A percentile compares a stretch with the other conserved stretches of the same genome.
Conservation (phyloP, 2,888 invertebrate species). For the Eumerus sabulonum region DNA sequence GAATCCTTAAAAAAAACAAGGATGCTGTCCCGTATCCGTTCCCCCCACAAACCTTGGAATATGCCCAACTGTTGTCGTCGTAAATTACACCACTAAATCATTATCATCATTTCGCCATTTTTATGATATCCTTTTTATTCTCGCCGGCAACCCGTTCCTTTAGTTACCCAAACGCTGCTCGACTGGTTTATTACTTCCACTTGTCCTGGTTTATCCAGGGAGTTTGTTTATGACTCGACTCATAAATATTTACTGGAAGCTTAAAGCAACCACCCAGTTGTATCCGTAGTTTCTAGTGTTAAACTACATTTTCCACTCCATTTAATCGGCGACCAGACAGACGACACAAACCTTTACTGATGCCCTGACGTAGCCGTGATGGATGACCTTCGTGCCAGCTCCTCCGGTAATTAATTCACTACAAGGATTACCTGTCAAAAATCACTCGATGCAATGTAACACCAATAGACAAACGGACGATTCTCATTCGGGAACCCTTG, state of each 20-base stretch:
- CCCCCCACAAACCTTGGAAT: slow-evolving; percentile 42
- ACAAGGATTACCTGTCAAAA: slow-evolving; percentile 28
- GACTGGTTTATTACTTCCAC: slow-evolving; percentile 37
- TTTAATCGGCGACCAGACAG: slow-evolving; percentile 30
- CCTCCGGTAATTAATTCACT: slow-evolving; percentile 12
- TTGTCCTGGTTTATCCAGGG: slow-evolving; percentile 45
- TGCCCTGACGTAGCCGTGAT: background rate
- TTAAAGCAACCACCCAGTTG: background rate
- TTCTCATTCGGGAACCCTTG: background rate
- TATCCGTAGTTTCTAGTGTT: slow-evolving; percentile 6
- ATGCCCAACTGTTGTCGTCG: slow-evolving; percentile 66
- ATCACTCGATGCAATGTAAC: slow-evolving; percentile 14
- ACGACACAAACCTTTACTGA: background rate
- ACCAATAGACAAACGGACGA: background rate
- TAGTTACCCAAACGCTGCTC: background rate
- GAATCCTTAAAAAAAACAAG: slow-evolving; percentile 17
- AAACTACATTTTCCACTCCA: slow-evolving; percentile 44
- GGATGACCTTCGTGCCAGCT: background rate
- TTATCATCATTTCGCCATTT: slow-evolving; percentile 65
- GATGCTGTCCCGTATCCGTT: slow-evolving; percentile 44
- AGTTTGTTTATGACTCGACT: slow-evolving; percentile 36
- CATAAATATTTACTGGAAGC: slow-evolving; percentile 40
- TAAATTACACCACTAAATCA: slow-evolving; percentile 64
- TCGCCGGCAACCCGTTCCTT: background rate
- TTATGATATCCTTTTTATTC: slow-evolving; percentile 42